Base-by-base conservation (phyloP, 2,797 vertebrate species). In the Acestrorhynchus altus region DNA sequence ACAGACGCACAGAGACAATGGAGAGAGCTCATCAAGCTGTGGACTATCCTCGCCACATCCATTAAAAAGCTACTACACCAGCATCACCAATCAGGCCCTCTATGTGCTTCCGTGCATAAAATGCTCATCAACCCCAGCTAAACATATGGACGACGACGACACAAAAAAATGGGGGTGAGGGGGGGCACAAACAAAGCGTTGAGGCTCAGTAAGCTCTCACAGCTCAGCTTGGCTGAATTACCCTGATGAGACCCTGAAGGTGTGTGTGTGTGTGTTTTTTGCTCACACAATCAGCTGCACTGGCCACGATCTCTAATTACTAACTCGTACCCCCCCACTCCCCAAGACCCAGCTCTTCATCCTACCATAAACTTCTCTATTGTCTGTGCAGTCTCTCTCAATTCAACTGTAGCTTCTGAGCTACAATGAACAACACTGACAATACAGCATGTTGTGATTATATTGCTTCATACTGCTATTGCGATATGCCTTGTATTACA, bases 111-210 rank as follows among this genome's bases (percentile, higher is more conserved):
- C 86, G 86, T 91, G 90, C 90, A 92, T 91, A 90, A 92, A 92
- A 90, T 86, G 77, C 89, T 91, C 90, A 93, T 92, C 88, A 91
- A 90, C 89, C 87, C 90, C 88, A 88, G 84, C 88, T 49, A 84
- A 92, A 86, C 92, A 93, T 92, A 93, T 92, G 92, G 92, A 87
- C 87, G 87, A 87, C 88, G 88, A 86, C 87, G 87, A 90, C 89
- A 91, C 91, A 89, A 89, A 89, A 8, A 8, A n/a, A 1, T 89
- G 86, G 86, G 39, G 26, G 51, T n/a, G 56, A 2, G 82, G 51
- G 26, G 54, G 40, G 64, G 46, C 51, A 61, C 28, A 73, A 90
- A 92, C 90, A 91, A 93, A 91, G 89, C 80, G 85, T 87, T 86
- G 86, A 90, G 89, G 89, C 88, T 89, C 89, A 88, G 88, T 86